Evolutionary conservation across 1,140 invertebrate genomes (phyloP).

Genomic region (Triops cancriformis): DNA sequence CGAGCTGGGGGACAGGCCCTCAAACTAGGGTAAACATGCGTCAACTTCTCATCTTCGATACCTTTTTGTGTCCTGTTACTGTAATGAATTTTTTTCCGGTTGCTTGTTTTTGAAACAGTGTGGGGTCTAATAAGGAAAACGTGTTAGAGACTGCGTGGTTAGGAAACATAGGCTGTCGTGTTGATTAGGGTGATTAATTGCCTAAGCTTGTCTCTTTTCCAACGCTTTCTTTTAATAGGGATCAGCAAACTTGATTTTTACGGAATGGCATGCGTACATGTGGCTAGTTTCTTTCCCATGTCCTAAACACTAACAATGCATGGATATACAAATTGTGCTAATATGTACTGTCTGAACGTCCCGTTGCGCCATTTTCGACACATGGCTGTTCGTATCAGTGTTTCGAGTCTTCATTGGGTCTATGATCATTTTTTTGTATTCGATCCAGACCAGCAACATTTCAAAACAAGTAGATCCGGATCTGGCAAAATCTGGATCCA

Average conservation of each 20-base stretch:
- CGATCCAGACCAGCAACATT: too few relatives aligned
- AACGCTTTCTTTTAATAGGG: not conserved
- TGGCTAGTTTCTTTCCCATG: not conserved
- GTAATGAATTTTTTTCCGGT: not conserved
- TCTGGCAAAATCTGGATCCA: too few relatives aligned
- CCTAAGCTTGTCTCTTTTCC: not conserved
- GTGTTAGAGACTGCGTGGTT: not conserved
- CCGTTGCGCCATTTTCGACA: too few relatives aligned
- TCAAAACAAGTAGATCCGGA: too few relatives aligned
- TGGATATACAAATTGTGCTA: not conserved
- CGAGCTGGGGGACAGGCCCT: constrained; percentile 85
- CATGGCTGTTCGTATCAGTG: too few relatives aligned
- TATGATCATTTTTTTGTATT: too few relatives aligned
- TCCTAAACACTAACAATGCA: not conserved
- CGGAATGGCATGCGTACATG: not conserved
- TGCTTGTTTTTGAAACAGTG: not conserved
- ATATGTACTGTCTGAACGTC: too few relatives aligned
- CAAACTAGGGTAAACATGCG: constrained; percentile 73
- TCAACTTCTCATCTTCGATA: constrained; percentile 15
- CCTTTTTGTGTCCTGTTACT: constrained; percentile 13
- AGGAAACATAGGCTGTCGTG: not conserved
- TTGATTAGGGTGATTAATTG: not conserved
- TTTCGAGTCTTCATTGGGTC: too few relatives aligned
- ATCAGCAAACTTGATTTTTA: not conserved
- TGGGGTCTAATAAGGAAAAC: not conserved